phyloP scores from a whole-genome alignment of 2,888 invertebrate genomes.

The Cheilosia urbana region DNA sequence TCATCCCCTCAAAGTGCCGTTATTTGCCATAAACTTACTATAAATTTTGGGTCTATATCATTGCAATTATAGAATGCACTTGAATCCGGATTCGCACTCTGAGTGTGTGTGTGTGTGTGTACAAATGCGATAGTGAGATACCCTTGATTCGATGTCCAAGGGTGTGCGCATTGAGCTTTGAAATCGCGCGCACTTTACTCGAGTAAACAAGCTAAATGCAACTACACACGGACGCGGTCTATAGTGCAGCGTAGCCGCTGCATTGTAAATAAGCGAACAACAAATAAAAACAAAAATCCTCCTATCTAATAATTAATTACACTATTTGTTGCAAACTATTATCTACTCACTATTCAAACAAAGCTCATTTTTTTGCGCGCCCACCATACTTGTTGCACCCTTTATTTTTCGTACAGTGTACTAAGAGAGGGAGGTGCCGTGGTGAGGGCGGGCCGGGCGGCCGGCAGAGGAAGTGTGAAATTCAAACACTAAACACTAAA shows the following conservation, averaged over 20 bases:
- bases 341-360: slow-evolving; percentile 19
- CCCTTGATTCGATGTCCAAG: slow-evolving; percentile 61
- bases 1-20: neutral
- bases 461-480: slow-evolving; percentile 14
- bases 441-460: neutral
- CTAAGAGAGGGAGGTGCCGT: neutral
- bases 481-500: slow-evolving; percentile 49
- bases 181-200: slow-evolving; percentile 48
- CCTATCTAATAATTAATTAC: slow-evolving; percentile 29
- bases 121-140: slow-evolving; percentile 7
- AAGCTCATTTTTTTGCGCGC: slow-evolving; percentile 22
- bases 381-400: slow-evolving; percentile 32
- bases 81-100: slow-evolving; percentile 1
- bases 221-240: slow-evolving; percentile 34
- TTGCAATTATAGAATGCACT: slow-evolving; percentile 31
- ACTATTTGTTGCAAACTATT: slow-evolving; percentile 14
- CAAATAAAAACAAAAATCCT: neutral
- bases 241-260: slow-evolving; percentile 19
- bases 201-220: slow-evolving; percentile 41
- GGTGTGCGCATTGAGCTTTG: slow-evolving; percentile 64
- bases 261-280: neutral
- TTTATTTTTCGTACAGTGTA: neutral
- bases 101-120: neutral
- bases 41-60: slow-evolving; percentile 24
- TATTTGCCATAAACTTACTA: slow-evolving; percentile 16